phyloP scores from a whole-genome alignment of 2,113 vertebrate genomes.

The Gavialis gangeticus region DNA sequence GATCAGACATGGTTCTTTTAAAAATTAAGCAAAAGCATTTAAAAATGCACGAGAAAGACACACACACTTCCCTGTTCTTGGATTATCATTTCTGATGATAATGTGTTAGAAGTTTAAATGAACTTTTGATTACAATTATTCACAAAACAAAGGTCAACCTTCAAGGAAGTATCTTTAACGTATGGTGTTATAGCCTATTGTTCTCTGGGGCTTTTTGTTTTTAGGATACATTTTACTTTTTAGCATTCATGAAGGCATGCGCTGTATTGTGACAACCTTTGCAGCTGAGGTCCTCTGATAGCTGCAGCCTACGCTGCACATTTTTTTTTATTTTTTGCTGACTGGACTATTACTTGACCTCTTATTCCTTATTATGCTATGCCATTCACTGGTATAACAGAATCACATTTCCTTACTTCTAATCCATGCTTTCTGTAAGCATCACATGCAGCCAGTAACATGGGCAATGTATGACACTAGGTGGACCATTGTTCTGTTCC shows the following conservation, averaged over 20 bases:
- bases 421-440: not conserved
- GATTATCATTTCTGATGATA: not conserved
- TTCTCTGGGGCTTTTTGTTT: constrained; percentile 39
- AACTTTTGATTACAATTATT: constrained; percentile 5
- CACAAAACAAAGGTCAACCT: rapidly evolving
- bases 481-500: not conserved
- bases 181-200: constrained; percentile 8
- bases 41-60: not conserved
- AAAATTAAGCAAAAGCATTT: constrained; percentile 17
- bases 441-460: not conserved
- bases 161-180: not conserved
- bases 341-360: not conserved
- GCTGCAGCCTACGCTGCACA: not conserved
- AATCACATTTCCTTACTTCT: not conserved
- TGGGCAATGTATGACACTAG: not conserved
- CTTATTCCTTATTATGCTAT: not conserved
- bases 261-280: not conserved
- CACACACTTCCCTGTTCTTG: constrained; percentile 7
- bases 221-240: not conserved
- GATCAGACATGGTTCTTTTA: constrained; percentile 40
- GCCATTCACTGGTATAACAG: not conserved
- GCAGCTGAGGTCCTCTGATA: not conserved
- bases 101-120: not conserved
- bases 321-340: not conserved
- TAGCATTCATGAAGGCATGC: too few relatives aligned